These are phyloP conservation scores for Octodon degus DNA, from an alignment of 2,113 vertebrate genomes.

Conservation along the genomic window DNA sequence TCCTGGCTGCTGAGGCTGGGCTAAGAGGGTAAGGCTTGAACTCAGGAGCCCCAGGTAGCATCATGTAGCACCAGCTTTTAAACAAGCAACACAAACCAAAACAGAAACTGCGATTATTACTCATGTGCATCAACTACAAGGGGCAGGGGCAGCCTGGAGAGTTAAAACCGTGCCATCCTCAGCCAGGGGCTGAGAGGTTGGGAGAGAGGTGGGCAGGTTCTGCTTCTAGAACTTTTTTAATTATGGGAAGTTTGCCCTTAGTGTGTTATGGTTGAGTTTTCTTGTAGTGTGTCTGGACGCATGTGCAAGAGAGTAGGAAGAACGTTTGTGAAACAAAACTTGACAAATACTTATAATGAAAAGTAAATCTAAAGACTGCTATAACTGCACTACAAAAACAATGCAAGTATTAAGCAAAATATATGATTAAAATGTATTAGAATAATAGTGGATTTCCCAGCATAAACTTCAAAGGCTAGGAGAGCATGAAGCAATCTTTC, in stretches of 20 bases:
- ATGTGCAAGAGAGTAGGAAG: no score
- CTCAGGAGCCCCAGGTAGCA: not conserved
- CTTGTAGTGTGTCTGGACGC: no score
- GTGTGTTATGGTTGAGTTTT: no score
- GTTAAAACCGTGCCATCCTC: not conserved
- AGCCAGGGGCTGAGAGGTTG: not conserved
- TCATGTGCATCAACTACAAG: not conserved
- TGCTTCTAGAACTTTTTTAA: not conserved
- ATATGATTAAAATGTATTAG: not conserved
- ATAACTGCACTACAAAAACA: no score
- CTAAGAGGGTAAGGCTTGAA: not conserved
- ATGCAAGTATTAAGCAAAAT: no score
- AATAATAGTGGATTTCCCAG: not conserved
- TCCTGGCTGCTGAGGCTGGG: not conserved
- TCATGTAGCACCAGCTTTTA: not conserved
- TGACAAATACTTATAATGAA: no score
- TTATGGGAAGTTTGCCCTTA: no score
- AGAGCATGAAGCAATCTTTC: not conserved
- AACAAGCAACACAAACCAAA: not conserved
- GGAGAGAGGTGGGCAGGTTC: rapidly evolving
- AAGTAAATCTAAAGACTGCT: no score
- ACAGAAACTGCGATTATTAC: not conserved
- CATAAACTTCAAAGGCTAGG: not conserved
- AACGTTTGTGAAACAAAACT: no score
- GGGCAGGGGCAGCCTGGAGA: not conserved